phyloP scores from a whole-genome alignment of 2,888 invertebrate genomes.

The Megalurothrips usitatus region DNA sequence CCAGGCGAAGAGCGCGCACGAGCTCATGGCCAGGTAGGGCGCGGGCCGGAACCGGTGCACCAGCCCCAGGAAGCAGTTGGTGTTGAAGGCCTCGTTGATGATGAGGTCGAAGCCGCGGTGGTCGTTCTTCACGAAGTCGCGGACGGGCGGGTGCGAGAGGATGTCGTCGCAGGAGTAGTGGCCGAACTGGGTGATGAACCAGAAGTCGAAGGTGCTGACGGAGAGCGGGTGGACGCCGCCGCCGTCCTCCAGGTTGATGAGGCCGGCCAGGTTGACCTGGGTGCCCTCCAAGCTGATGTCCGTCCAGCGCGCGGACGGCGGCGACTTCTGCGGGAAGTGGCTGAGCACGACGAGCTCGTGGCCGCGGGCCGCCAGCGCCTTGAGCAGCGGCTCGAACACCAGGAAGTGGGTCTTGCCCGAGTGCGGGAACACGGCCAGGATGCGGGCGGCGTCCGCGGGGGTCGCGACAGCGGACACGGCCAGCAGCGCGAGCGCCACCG shows the following conservation, averaged over 20 bases:
- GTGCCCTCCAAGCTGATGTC: constrained; percentile 40
- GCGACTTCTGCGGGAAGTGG: constrained; percentile 38
- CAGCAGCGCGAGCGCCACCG: background rate
- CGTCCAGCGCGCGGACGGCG: constrained; percentile 39
- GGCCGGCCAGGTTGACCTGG: constrained; percentile 34
- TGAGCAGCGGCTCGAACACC: constrained; percentile 39
- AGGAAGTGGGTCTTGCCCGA: constrained; percentile 41
- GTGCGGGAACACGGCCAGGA: constrained; percentile 41
- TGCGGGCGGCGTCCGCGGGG: constrained; percentile 32
- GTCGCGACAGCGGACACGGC: background rate
- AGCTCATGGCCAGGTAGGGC: constrained; percentile 37
- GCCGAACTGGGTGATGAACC: constrained; percentile 33
- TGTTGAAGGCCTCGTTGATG: constrained; percentile 40
- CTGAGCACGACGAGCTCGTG: constrained; percentile 42
- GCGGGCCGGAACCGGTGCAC: constrained; percentile 38
- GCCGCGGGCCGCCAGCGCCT: constrained; percentile 41
- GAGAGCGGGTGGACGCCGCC: constrained; percentile 33
- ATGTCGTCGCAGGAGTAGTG: constrained; percentile 39
- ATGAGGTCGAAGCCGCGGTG: constrained; percentile 39
- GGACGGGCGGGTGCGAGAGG: constrained; percentile 4
- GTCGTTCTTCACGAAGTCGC: constrained; percentile 30
- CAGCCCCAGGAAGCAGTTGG: constrained; percentile 41
- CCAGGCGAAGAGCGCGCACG: constrained; percentile 41
- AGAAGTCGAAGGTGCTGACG: constrained; percentile 29
- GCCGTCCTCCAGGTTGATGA: constrained; percentile 35